phyloP scores from a whole-genome alignment of 2,113 vertebrate species.

The Willisornis vidua region DNA sequence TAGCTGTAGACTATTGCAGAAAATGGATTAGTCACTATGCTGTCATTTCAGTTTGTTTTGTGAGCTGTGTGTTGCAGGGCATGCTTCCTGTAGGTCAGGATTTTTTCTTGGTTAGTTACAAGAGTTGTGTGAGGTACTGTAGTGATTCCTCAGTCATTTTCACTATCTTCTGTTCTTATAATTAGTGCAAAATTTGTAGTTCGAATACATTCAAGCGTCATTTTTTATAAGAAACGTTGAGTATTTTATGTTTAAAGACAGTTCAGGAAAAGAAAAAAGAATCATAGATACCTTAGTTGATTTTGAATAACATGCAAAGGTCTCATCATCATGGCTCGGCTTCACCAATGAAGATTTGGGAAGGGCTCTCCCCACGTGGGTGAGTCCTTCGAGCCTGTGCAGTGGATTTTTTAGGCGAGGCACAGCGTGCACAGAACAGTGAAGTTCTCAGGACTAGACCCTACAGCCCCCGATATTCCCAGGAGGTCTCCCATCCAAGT shows the following conservation, averaged over 20 bases:
- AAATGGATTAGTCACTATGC: background rate
- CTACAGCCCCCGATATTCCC: too few relatives aligned
- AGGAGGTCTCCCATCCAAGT: too few relatives aligned
- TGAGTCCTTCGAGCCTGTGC: too few relatives aligned
- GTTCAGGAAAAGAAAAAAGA: background rate
- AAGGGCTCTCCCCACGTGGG: too few relatives aligned
- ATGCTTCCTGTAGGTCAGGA: background rate
- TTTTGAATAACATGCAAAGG: background rate
- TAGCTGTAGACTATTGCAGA: background rate
- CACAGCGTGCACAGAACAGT: too few relatives aligned
- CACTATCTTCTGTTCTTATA: background rate
- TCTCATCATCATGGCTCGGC: too few relatives aligned
- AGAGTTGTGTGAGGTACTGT: background rate
- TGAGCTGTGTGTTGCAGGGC: background rate
- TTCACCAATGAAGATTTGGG: too few relatives aligned
- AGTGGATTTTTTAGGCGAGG: too few relatives aligned
- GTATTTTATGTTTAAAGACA: background rate
- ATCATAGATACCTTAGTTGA: background rate
- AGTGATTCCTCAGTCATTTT: background rate
- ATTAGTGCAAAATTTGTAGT: background rate
- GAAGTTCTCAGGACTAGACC: too few relatives aligned
- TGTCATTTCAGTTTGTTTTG: background rate
- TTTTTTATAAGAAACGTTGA: background rate
- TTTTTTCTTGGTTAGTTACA: background rate
- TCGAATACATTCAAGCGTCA: background rate